Evolutionary conservation across 2,888 invertebrate genomes (phyloP), one percentile per base, ranked within the genome.

Genomic region (Oegoconia quadripuncta): DNA sequence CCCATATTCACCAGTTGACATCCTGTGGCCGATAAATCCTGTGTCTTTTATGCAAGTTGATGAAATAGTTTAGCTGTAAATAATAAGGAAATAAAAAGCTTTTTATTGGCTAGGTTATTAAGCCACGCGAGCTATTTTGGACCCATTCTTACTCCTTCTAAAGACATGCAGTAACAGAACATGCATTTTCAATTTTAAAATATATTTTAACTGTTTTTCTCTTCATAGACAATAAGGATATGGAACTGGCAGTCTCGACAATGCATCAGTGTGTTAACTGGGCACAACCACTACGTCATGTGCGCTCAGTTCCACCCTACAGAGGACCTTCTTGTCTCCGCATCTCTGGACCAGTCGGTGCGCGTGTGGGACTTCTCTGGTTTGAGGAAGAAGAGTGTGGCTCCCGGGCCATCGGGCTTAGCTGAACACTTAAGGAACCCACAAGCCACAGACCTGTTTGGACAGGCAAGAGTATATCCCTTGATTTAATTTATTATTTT

Each of bases 211-310:
- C 11, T 40, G 4, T n/a, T n/a, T n/a, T n/a, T n/a, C n/a, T n/a
- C n/a, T n/a, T 39, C 57, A 13, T 88, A 91, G 88, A 99, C 99
- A 0, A 98, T 99, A 53, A 92, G 99, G 45, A 97, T 99, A 63
- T 99, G 99, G 99, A 99, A 99, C 75, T 99, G 99, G 99, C 99
- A 99, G 76, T 98, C 98, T 26, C 92, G 99, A 13, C 96, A 95
- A 42, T 98, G 97, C 66, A 97, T 98, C 63, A 96, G 96, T 59
- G 96, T 97, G 0, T 87, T 97, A 2, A 97, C 97, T 0, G 99
- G 99, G 0, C 99, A 99, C 87, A 99, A 99, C 80, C 99, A 99
- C 77, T 99, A 99, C 77, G 99, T 99, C 0, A 99, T 99, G 99
- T 98, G 98, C 70, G 99, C 99, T 0, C 95, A 95, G 75, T 99